Percentiles rank a stretch among this genome's conserved stretches.
phyloP scores from a whole-genome alignment of 2,888 invertebrate species.

The Oxycera nigricornis region DNA sequence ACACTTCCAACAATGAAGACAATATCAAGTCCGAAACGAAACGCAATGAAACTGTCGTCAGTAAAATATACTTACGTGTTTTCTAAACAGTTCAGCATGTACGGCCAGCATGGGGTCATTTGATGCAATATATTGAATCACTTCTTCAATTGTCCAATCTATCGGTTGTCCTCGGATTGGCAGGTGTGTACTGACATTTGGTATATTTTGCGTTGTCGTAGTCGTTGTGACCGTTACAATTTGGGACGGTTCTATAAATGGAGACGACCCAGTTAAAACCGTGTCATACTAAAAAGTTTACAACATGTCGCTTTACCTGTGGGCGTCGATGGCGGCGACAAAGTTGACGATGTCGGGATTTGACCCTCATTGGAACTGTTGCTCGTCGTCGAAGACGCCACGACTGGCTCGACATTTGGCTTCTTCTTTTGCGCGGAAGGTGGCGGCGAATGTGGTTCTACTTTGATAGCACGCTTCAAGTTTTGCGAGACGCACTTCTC shows the following conservation, averaged over 20 bases:
- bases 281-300: not conserved
- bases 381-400: slow-evolving; percentile 50
- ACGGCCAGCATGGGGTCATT: slow-evolving; percentile 83
- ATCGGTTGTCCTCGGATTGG: slow-evolving; percentile 69
- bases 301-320: slow-evolving; percentile 52
- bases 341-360: slow-evolving; percentile 50
- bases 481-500: slow-evolving; percentile 59
- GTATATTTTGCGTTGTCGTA: slow-evolving; percentile 25
- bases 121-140: slow-evolving; percentile 87
- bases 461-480: slow-evolving; percentile 52
- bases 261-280: slow-evolving; percentile 51
- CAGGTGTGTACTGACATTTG: slow-evolving; percentile 54
- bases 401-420: slow-evolving; percentile 45
- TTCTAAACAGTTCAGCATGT: slow-evolving; percentile 90
- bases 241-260: slow-evolving; percentile 42
- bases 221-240: slow-evolving; percentile 37
- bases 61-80: slow-evolving; percentile 87
- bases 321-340: slow-evolving; percentile 54
- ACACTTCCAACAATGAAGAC: no score
- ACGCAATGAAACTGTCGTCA: no score
- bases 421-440: slow-evolving; percentile 55
- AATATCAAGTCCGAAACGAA: no score
- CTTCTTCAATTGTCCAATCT: slow-evolving; percentile 95
- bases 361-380: slow-evolving; percentile 50
- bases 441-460: slow-evolving; percentile 53